Conservation (phyloP, 92 coral and sea anemone species). For the Parazoanthus swiftii region DNA sequence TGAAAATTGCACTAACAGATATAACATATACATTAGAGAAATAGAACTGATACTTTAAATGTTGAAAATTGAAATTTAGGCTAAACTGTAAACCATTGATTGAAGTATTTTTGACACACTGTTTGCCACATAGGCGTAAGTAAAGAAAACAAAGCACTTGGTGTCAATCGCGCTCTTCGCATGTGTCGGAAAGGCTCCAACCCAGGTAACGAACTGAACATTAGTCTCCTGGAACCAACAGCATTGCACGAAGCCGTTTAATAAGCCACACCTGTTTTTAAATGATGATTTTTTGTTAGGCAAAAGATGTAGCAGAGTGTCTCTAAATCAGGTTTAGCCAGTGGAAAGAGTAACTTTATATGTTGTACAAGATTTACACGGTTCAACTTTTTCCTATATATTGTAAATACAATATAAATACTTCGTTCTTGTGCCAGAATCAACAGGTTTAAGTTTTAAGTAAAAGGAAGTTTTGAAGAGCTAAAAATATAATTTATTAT, state of each 20-base stretch:
- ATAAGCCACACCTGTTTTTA: neutral
- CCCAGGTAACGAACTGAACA: neutral
- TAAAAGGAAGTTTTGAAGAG: too few species aligned
- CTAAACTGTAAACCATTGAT: neutral
- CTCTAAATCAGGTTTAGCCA: too few species aligned
- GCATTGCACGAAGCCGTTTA: neutral
- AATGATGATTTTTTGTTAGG: too few species aligned
- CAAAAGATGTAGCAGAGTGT: too few species aligned
- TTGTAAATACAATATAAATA: too few species aligned
- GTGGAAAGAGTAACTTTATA: too few species aligned
- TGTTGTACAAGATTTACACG: too few species aligned
- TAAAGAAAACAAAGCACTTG: neutral
- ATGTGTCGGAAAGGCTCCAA: neutral
- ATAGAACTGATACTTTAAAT: neutral
- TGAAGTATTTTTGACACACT: neutral
- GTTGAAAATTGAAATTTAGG: neutral
- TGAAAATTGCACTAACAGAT: neutral
- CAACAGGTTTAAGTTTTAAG: too few species aligned
- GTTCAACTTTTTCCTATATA: too few species aligned
- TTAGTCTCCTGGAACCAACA: neutral
- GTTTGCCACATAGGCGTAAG: neutral
- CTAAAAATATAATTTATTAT: too few species aligned
- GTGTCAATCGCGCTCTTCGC: neutral
- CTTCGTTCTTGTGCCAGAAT: too few species aligned
- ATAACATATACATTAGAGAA: neutral